Percentiles rank a stretch among this genome's conserved stretches.
These are phyloP conservation scores for Meriones unguiculatus DNA, from an alignment of 2,113 vertebrate species.

Conservation along the genomic window DNA sequence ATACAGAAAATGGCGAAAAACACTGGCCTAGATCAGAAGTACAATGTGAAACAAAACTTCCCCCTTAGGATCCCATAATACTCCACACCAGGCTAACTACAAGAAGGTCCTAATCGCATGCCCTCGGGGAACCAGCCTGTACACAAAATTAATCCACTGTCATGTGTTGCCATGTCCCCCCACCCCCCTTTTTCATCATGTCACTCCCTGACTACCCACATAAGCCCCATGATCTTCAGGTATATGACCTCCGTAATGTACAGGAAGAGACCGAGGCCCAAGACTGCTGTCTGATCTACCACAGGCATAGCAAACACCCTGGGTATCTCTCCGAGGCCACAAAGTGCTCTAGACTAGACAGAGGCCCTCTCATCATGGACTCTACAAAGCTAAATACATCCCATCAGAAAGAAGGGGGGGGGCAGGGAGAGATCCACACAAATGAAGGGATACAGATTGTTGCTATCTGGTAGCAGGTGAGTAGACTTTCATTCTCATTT, in stretches of 20 bases:
- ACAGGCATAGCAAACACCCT: background rate
- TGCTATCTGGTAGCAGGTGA: background rate
- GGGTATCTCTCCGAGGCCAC: background rate
- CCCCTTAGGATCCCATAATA: background rate
- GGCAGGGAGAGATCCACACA: background rate
- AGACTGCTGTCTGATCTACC: background rate
- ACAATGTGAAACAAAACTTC: background rate
- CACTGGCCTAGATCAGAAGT: background rate
- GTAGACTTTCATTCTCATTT: background rate
- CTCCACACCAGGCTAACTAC: background rate
- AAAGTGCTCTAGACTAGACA: background rate
- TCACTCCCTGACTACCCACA: background rate
- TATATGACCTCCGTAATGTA: background rate
- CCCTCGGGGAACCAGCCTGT: background rate
- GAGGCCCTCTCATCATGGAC: too few relatives aligned
- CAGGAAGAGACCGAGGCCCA: background rate
- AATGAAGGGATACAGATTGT: background rate
- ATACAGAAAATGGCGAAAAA: background rate
- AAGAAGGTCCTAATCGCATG: background rate
- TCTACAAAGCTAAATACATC: background rate
- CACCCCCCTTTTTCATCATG: background rate
- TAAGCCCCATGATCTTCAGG: background rate
- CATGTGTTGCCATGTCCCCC: background rate
- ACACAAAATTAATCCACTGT: background rate
- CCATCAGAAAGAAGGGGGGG: background rate